Evolutionary conservation across 2,888 invertebrate genomes (phyloP).

Genomic region (Emesis russula): DNA sequence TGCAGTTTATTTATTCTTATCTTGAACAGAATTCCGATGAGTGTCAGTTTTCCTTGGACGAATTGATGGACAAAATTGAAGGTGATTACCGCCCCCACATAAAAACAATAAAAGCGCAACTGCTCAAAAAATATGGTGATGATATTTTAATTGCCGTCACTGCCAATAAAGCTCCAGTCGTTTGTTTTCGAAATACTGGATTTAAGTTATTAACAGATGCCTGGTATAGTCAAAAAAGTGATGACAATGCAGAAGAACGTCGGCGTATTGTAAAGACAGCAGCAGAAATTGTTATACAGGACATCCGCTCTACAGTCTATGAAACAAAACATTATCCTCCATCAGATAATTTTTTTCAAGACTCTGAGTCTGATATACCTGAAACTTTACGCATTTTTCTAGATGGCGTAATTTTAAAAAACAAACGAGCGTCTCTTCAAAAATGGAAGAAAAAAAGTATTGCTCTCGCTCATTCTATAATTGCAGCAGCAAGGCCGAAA

Average conservation of each 20-base stretch:
- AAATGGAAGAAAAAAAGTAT: background rate
- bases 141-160: too few relatives aligned
- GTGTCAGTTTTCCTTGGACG: conserved; percentile 2
- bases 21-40: conserved; percentile 15
- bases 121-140: background rate
- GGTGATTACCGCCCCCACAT: conserved; percentile 1
- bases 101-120: background rate
- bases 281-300: background rate
- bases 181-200: too few relatives aligned
- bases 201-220: too few relatives aligned
- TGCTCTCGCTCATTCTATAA: conserved; percentile 36
- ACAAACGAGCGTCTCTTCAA: background rate
- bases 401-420: background rate
- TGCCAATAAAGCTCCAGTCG: too few relatives aligned
- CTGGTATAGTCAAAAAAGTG: too few relatives aligned
- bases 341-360: background rate
- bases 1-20: conserved; percentile 10
- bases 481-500: conserved; percentile 55
- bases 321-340: background rate
- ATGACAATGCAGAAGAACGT: background rate
- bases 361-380: background rate
- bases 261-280: background rate
- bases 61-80: background rate
- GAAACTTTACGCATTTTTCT: background rate
- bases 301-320: background rate